A percentile compares a stretch with the other conserved stretches of the same genome.
Evolutionary conservation across 1,140 invertebrate species (phyloP).

Genomic region (Stenopsyche tienmushanensis): DNA sequence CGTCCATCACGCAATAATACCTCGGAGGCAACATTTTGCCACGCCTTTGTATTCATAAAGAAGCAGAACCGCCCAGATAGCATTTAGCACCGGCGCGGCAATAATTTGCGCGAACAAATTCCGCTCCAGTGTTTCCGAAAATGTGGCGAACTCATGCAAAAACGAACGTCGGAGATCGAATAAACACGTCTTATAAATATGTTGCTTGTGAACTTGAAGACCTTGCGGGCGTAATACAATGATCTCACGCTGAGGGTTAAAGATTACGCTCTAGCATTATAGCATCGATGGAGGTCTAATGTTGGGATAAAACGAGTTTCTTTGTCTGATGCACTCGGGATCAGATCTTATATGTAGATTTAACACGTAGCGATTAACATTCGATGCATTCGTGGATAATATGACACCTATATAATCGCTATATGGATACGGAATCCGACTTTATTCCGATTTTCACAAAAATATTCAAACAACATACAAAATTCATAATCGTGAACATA

Average conservation of each 20-base stretch:
- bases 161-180: too few species aligned
- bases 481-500: too few species aligned
- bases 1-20: slow-evolving; percentile 22
- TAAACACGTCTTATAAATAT: too few species aligned
- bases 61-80: slow-evolving; percentile 13
- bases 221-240: not conserved
- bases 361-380: too few species aligned
- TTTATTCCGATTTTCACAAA: too few species aligned
- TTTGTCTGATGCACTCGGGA: not conserved
- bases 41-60: slow-evolving; percentile 24
- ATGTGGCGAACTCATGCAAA: not conserved
- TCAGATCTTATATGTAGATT: not conserved
- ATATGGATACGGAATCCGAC: too few species aligned
- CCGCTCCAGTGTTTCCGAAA: too few species aligned
- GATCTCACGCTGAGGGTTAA: not conserved
- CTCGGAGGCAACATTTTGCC: not conserved
- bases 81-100: slow-evolving; percentile 13
- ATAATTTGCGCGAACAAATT: slow-evolving; percentile 17
- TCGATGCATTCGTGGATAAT: too few species aligned
- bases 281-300: not conserved
- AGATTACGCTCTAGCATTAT: not conserved
- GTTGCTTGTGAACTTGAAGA: not conserved
- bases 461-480: too few species aligned
- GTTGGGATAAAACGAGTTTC: not conserved
- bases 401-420: too few species aligned